Conservation (phyloP, 2,113 vertebrate species). For the Puffinus mauretanicus region DNA sequence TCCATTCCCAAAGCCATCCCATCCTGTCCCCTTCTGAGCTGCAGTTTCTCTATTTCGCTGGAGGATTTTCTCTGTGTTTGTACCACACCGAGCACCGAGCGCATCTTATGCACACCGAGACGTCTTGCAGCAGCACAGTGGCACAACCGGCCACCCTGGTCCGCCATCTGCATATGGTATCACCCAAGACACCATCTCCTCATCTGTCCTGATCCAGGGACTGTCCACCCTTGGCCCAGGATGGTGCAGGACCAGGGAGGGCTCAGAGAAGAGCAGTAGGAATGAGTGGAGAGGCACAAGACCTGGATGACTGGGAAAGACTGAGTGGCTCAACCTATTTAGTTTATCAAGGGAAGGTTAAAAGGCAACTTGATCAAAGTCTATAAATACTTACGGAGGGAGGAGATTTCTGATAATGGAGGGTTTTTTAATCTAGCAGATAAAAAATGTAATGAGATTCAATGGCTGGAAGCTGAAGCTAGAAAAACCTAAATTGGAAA, state of each 20-base stretch:
- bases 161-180: neutral
- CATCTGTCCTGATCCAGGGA: neutral
- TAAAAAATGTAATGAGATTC: slow-evolving; percentile 65
- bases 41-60: neutral
- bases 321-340: neutral
- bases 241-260: neutral
- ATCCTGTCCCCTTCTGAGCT: neutral
- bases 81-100: neutral
- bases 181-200: neutral
- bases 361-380: slow-evolving; percentile 25
- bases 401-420: slow-evolving; percentile 64
- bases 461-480: slow-evolving; percentile 61
- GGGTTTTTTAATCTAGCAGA: slow-evolving; percentile 67
- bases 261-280: neutral
- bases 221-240: neutral
- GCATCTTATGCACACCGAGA: neutral
- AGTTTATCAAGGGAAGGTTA: slow-evolving; percentile 13
- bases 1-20: neutral
- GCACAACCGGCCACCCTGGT: neutral
- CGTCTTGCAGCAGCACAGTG: neutral
- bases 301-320: neutral
- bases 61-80: neutral
- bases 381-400: slow-evolving; percentile 51
- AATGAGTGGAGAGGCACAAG: neutral
- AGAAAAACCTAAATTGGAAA: slow-evolving; percentile 63